These are phyloP conservation scores for Ceratosolen fusciceps DNA, from an alignment of 1,140 invertebrate species.

Conservation along the genomic window DNA sequence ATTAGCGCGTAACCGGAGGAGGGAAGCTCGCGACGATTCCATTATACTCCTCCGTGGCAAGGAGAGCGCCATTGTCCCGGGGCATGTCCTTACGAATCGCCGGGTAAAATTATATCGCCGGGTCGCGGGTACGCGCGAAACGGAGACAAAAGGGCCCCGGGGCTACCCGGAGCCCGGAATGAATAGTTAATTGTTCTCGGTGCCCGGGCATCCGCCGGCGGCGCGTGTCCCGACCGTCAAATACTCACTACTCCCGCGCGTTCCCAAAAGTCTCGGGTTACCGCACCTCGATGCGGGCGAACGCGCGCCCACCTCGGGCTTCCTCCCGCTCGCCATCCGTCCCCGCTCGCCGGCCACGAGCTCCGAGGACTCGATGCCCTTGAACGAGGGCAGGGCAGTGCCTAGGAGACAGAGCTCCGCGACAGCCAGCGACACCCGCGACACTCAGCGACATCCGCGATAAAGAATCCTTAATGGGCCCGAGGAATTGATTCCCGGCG, in stretches of 20 bases:
- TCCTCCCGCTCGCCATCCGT: not conserved
- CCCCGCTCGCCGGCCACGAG: not conserved
- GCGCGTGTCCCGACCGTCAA: slow-evolving; percentile 41
- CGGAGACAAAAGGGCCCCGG: not conserved
- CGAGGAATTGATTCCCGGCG: slow-evolving; percentile 61
- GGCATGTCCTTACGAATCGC: slow-evolving; percentile 29
- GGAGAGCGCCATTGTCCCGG: slow-evolving; percentile 16
- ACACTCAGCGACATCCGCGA: slow-evolving; percentile 53
- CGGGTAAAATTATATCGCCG: slow-evolving; percentile 33
- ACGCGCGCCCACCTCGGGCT: not conserved
- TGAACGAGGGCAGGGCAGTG: slow-evolving; percentile 16
- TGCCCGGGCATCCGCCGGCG: slow-evolving; percentile 25
- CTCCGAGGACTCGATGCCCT: not conserved
- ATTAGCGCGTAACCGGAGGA: slow-evolving; percentile 46
- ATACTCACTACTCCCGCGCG: slow-evolving; percentile 13
- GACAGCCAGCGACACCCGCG: slow-evolving; percentile 21
- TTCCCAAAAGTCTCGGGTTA: slow-evolving; percentile 63
- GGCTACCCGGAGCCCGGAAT: slow-evolving; percentile 25
- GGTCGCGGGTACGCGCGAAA: not conserved
- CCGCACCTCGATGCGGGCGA: slow-evolving; percentile 52
- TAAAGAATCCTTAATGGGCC: slow-evolving; percentile 63
- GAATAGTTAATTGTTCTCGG: slow-evolving; percentile 44
- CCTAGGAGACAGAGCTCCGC: no score
- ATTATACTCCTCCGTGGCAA: slow-evolving; percentile 12
- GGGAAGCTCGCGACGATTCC: slow-evolving; percentile 18